Conservation (phyloP, 2,888 invertebrate genomes). For the Lepidochrysops patricia region DNA sequence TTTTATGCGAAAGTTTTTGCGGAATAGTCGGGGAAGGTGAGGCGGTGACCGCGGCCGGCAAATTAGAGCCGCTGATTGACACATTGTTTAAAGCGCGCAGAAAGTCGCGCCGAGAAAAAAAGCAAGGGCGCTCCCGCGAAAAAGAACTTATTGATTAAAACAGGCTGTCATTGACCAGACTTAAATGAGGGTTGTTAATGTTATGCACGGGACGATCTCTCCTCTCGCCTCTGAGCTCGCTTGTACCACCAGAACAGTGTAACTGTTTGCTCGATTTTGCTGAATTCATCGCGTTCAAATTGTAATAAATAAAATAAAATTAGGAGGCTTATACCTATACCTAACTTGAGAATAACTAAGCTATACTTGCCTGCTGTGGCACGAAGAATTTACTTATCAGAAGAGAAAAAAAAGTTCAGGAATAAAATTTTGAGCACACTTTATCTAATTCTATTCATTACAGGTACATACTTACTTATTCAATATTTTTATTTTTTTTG, state of each 20-base stretch:
- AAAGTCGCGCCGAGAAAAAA: slow-evolving; percentile 71
- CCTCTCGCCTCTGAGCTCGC: neutral
- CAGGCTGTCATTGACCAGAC: slow-evolving; percentile 73
- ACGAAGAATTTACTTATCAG: no score
- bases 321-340: no score
- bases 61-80: slow-evolving; percentile 57
- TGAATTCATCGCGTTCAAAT: neutral
- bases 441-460: no score
- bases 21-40: slow-evolving; percentile 50
- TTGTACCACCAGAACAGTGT: neutral
- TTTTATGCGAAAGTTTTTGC: slow-evolving; percentile 66
- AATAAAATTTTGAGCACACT: no score
- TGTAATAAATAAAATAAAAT: neutral
- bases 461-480: no score
- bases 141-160: slow-evolving; percentile 75
- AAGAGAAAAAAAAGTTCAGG: no score
- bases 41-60: slow-evolving; percentile 34
- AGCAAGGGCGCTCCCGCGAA: slow-evolving; percentile 69
- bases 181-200: slow-evolving; percentile 72
- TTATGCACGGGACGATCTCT: slow-evolving; percentile 60
- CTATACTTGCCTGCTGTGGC: no score
- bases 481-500: no score
- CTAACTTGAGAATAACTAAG: no score
- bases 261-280: neutral
- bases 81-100: slow-evolving; percentile 68